Base-by-base conservation (phyloP, 2,113 vertebrate species). In the Anarrhichthys ocellatus region DNA sequence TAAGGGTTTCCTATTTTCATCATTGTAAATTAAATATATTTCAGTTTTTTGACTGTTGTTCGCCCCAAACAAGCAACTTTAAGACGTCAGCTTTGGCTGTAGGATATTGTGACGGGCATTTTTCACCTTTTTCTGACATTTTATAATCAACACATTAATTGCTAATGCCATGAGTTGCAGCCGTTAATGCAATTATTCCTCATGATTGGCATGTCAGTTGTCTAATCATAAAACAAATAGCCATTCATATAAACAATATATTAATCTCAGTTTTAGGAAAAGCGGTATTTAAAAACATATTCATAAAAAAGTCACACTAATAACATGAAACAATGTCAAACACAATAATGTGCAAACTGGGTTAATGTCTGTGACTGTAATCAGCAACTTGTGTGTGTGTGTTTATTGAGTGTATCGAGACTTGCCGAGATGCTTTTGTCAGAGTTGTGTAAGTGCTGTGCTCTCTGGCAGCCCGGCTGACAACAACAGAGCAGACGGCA, bases 401-500 rank as follows among this genome's bases (percentile, higher is more conserved):
- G 54, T 64, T 36, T 48, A 46, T 61, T 74, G 76, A 61, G 73
- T 83, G 81, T 63, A 29, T 54, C 40, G 24, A 64, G 52, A 29
- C 56, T 42, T 29, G 61, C 73, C 38, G 32, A 24, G 73, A 66
- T 63, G 78, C 68, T 64, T 86, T 80, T 62, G 64, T 88, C 38
- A 59, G 14, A 27, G 75, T 87, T 88, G 74, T 82, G 78, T 88
- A 78, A 87, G 73, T 9, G 44, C 74, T 24, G 52, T 64, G 71
- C 75, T 80, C 76, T 85, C 29, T 58, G 71, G 82, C 80, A 64
- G 76, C 65, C 65, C 9, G 9, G 71, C 56, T 85, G 78, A 92
- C 84, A 85, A 86, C 62, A 92, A 84, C 87, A 90, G 70, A 83
- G 82, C 44, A 1, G 71, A 38, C 62, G 32, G 81, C 92, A 5